Base-by-base conservation (phyloP, 2,888 invertebrate genomes). In the Metallyticus violacea region DNA sequence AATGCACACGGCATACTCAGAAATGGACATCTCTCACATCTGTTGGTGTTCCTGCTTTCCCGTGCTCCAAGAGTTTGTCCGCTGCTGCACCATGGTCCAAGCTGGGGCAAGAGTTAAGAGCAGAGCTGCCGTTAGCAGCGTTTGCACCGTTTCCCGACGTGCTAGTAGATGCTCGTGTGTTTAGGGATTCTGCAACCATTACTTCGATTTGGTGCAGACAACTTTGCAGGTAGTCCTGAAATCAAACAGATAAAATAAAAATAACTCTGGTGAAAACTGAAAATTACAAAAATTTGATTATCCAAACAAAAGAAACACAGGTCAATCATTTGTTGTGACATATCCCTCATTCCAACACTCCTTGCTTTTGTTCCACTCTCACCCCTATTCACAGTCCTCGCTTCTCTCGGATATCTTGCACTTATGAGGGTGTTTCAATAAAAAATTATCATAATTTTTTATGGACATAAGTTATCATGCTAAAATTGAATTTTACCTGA, bases 21-120 rank as follows among this genome's bases (percentile, higher is more conserved):
- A 96, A 97, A 92, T 96, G 95, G 89, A 97, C 95, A 92, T 97
- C 96, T 90, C 96, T 94, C 90, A 97, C 96, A 92, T 97, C 97
- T 90, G 97, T 97, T 90, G 97, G 97, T 86, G 97, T 97, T 89
- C 95, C 95, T 89, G 97, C 96, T 92, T 95, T 95, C 92, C 94
- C 95, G 92, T 95, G 95, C 89, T 94, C 94, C 91, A 92, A 90
- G 83, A 93, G 91, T 90, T 93, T 93, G 88, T 92, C 92, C 26
- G 78, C 30, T 30, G 28, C 77, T 7, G n/a, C 77, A 77, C 25
- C 90, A 90, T 89, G 88, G 62, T 81, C 81, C 22, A 85, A n/a
- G 29, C 26, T 85, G 27, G 79, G 62, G 78, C 81, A 29, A 78
- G 83, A 82, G 27, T 62, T 86, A 26, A 62, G 7, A 6, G 79